These are phyloP conservation scores for Carpatolechia fugitivella DNA, from an alignment of 2,888 invertebrate genomes.

Conservation along the genomic window DNA sequence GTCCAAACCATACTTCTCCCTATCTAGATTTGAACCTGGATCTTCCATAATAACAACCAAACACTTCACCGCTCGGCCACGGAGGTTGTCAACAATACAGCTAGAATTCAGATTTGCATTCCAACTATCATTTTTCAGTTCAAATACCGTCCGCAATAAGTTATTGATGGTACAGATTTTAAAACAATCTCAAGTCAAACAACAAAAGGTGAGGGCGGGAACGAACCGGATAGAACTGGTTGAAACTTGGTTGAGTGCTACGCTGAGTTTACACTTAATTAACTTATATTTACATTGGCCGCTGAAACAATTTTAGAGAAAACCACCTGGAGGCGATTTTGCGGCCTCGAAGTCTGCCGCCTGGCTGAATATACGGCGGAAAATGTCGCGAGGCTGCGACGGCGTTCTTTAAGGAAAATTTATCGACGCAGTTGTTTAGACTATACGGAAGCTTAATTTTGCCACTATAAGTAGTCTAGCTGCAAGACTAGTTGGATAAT, in stretches of 20 bases:
- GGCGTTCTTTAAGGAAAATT: not conserved
- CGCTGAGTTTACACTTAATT: slow-evolving; percentile 71
- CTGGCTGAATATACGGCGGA: slow-evolving; percentile 32
- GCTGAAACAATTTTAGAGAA: slow-evolving; percentile 62
- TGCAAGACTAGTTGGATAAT: not conserved
- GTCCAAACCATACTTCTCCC: too few relatives aligned
- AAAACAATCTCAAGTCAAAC: not conserved
- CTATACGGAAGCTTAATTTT: too few relatives aligned
- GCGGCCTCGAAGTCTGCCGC: slow-evolving; percentile 51
- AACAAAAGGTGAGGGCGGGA: slow-evolving; percentile 25
- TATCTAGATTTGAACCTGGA: too few relatives aligned
- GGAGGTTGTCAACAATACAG: too few relatives aligned
- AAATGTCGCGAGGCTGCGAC: slow-evolving; percentile 2
- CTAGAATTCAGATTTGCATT: too few relatives aligned
- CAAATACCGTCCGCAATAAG: too few relatives aligned
- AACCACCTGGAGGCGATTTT: slow-evolving; percentile 61
- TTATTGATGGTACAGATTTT: not conserved
- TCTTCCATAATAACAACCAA: too few relatives aligned
- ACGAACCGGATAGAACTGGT: not conserved
- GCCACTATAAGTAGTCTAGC: not conserved
- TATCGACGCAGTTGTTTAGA: not conserved
- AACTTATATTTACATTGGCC: slow-evolving; percentile 75
- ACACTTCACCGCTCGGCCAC: too few relatives aligned
- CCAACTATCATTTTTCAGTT: too few relatives aligned
- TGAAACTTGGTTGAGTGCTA: slow-evolving; percentile 30